Conservation (phyloP, 92 coral and sea anemone species). For the Epizoanthus illoricatus region DNA sequence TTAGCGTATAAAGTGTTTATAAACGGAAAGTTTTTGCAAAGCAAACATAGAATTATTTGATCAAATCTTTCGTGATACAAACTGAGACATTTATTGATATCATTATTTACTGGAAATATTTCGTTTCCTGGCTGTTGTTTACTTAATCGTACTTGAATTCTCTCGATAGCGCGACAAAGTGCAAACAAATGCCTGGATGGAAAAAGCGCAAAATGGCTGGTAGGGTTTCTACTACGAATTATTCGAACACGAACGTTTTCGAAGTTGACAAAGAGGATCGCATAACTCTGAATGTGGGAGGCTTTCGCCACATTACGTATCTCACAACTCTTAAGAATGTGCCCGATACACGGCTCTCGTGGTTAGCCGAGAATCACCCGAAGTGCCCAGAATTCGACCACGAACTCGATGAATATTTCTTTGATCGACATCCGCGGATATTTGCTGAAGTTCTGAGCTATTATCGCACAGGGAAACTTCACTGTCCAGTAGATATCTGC, state of each 20-base stretch:
- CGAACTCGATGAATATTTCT: slow-evolving; percentile 85
- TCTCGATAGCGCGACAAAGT: background rate
- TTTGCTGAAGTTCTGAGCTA: slow-evolving; percentile 91
- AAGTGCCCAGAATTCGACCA: slow-evolving; percentile 85
- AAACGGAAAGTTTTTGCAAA: slow-evolving; percentile 1
- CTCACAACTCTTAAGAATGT: slow-evolving; percentile 74
- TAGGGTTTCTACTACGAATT: background rate
- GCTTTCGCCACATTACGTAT: slow-evolving; percentile 86
- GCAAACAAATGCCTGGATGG: slow-evolving; percentile 31
- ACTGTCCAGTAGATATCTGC: slow-evolving; percentile 92
- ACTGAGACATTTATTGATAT: slow-evolving; percentile 15
- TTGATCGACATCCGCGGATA: slow-evolving; percentile 91
- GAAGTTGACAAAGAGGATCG: slow-evolving; percentile 71
- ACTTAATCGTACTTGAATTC: slow-evolving; percentile 11
- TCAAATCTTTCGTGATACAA: slow-evolving; percentile 30
- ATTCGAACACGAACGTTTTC: slow-evolving; percentile 37
- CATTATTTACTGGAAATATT: background rate
- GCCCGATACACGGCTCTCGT: slow-evolving; percentile 92
- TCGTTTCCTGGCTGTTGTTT: slow-evolving; percentile 20
- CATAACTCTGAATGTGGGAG: slow-evolving; percentile 85
- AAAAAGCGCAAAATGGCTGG: slow-evolving; percentile 22
- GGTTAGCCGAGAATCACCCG: slow-evolving; percentile 95
- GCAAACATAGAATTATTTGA: slow-evolving; percentile 5
- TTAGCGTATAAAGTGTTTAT: slow-evolving; percentile 1
- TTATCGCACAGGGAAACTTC: slow-evolving; percentile 94